Base-by-base conservation (phyloP, 2,888 invertebrate genomes). In the Hirtodrosophila confusa region DNA sequence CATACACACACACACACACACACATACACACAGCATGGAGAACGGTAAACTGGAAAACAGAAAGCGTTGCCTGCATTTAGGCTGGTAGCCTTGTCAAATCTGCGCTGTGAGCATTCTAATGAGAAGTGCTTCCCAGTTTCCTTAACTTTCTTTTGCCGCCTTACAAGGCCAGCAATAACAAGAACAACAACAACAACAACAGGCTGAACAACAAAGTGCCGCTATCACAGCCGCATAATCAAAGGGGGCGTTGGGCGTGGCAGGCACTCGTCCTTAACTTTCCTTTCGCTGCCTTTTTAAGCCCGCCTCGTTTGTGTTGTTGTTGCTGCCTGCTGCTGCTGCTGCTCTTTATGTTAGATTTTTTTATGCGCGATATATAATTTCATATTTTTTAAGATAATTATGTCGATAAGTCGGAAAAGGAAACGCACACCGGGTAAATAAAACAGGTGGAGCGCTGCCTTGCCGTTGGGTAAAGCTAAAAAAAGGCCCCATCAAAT, bases 361-460 rank as follows among this genome's bases (percentile, higher is more conserved):
- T 67, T 63, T 72, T 61, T 76, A 62, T 60, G 69, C 36, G 11
- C 53, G 31, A 61, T 78, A 80, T 85, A 87, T 78, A 85, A 80
- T 82, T 82, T 82, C 87, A 82, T 82, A 85, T 87, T 85, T 87
- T 82, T 86, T 82, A 86, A 88, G 86, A 83, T 88, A 86, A 88
- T 88, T 83, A 83, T 76, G 83, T 86, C 83, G 88, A 88, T 88
- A 83, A 83, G 88, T 86, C 83, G 79, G 69, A 67, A 77, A 78
- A 87, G 82, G 87, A 50, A 84, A 75, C 71, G 78, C 78, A 75
- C 65, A 64, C 56, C 72, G 56, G 43, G 47, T 63, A 65, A 73
- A 74, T 69, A 79, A 79, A 68, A 48, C 86, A 65, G 50, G 54
- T 37, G 41, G 33, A 45, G 45, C 17, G 60, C 57, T 49, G 37